These are phyloP conservation scores for Diadegma fenestrale DNA, from an alignment of 2,888 invertebrate genomes.

Conservation along the genomic window DNA sequence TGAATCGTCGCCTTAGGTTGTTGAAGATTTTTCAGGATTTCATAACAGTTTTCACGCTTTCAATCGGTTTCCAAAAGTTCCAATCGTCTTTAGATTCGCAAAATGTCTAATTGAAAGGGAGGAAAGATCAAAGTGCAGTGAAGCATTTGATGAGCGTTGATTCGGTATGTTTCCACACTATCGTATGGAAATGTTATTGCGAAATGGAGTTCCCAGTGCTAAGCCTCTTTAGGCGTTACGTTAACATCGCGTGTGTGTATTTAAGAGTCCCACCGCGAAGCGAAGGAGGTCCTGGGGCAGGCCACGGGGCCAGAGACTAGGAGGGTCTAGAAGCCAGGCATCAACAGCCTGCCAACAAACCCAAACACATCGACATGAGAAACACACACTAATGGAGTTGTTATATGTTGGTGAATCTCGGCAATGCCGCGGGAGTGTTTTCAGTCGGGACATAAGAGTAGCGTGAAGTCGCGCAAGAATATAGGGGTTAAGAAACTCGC, in stretches of 20 bases:
- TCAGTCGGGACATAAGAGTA: conserved; percentile 7
- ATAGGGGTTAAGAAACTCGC: conserved; percentile 84
- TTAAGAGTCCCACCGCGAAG: conserved; percentile 4
- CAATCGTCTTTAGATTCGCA: background rate
- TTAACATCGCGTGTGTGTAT: conserved; percentile 1
- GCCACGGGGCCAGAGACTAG: conserved; percentile 49
- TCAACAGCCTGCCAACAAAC: conserved; percentile 34
- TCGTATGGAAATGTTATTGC: background rate
- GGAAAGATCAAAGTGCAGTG: background rate
- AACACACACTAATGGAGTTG: background rate
- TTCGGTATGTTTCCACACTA: background rate
- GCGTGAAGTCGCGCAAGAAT: conserved; percentile 77
- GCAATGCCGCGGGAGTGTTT: conserved; percentile 16
- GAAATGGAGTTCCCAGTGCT: background rate
- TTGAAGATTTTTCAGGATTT: background rate
- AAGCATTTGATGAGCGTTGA: background rate
- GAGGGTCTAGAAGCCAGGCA: conserved; percentile 31
- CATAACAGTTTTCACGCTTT: background rate
- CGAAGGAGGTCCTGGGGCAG: conserved; percentile 43
- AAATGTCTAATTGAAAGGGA: background rate
- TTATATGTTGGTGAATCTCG: conserved; percentile 12
- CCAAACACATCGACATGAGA: conserved; percentile 27
- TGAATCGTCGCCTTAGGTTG: too few species aligned
- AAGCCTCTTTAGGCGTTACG: background rate
- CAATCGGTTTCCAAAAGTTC: background rate